Base-by-base conservation (phyloP, 2,888 invertebrate genomes). In the Heliothis peltigera region DNA sequence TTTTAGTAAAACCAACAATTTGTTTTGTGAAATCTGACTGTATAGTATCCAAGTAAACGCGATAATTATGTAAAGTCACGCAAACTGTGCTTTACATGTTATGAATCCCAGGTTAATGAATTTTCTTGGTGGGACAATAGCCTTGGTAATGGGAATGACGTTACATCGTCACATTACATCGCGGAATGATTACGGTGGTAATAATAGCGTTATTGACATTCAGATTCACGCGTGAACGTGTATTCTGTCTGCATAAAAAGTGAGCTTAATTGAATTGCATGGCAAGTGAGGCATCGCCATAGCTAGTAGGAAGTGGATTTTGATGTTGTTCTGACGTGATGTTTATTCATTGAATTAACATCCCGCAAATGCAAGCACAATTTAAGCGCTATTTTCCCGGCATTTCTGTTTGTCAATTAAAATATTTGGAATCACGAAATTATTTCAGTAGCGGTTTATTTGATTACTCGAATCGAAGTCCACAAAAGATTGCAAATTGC, bases 351-450 rank as follows among this genome's bases (percentile, higher is more conserved):
- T 87, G 87, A 91, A 90, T 92, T 91, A 92, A 89, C 89, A 90
- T 91, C 87, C 90, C 86, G 90, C 89, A 89, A 91, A 91, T 89
- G 90, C 91, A 90, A 91, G 91, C 91, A 90, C 88, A 91, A 92
- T 93, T 91, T 91, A 91, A 91, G 85, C 89, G 89, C 89, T 87
- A 91, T 92, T 92, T 92, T 91, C 90, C 83, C 81, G 80, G 84
- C 87, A 91, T 92, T 91, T 92, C 92, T 93, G 93, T 93, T 93
- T 93, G 93, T 92, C 94, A 93, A 92, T 94, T 93, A 93, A 93
- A 94, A 93, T 93, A 93, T 92, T 93, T 93, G 88, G 90, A 92
- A 93, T 91, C 91, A 90, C 81, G 90, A 92, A 93, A 93, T 93
- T 86, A 93, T 93, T 93, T 90, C 91, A 85, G 89, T 87, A 82